Evolutionary conservation across 2,113 vertebrate genomes (phyloP).

Genomic region (Megaceryle maxima): DNA sequence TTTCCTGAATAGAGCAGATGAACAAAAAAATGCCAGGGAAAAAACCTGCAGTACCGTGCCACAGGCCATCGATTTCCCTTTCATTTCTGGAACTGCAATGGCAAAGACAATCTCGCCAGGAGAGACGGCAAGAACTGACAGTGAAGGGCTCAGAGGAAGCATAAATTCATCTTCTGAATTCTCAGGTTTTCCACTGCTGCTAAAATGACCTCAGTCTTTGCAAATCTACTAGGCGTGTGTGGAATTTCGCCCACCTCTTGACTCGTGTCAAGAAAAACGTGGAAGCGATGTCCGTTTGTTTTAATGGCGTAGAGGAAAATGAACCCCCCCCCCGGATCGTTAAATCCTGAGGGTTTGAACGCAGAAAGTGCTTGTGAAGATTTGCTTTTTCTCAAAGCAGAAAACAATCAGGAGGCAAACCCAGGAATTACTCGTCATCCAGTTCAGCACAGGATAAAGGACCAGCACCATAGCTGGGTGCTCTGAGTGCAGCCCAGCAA

Average conservation of each 20-base stretch:
- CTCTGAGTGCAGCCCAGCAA: accelerated
- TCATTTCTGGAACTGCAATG: neutral
- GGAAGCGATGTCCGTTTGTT: neutral
- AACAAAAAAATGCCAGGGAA: neutral
- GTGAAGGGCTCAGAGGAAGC: neutral
- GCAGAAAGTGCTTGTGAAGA: neutral
- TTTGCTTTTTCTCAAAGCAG: neutral
- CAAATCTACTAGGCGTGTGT: neutral
- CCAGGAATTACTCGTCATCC: neutral
- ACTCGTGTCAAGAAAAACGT: neutral
- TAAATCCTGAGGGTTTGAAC: neutral
- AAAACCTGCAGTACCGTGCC: neutral
- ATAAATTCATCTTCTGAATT: neutral
- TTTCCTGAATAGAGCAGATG: neutral
- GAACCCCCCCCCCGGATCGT: neutral
- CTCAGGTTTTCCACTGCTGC: neutral
- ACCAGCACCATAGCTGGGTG: neutral
- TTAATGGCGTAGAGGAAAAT: accelerated
- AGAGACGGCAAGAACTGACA: neutral
- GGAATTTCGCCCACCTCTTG: neutral
- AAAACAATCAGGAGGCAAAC: neutral
- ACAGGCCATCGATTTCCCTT: neutral
- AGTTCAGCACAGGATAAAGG: neutral
- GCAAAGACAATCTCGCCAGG: neutral
- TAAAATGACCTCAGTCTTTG: neutral